Percentiles rank a stretch among this genome's conserved stretches.
These are phyloP conservation scores for Lithobates pipiens DNA, from an alignment of 2,797 vertebrate species.

Conservation along the genomic window DNA sequence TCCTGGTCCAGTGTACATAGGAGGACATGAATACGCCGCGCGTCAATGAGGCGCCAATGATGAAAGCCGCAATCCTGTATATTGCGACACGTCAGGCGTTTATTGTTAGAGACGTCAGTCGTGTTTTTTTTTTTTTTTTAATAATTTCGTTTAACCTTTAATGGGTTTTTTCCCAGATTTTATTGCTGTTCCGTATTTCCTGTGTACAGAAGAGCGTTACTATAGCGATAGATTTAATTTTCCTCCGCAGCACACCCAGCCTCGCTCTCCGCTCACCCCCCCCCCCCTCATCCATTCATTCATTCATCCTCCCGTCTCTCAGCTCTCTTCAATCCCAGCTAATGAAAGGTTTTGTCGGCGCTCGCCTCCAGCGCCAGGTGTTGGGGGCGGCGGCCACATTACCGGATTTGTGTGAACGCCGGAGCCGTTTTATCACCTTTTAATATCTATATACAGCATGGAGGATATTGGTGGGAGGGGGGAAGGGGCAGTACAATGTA, in stretches of 20 bases:
- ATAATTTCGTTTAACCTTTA: too few species aligned
- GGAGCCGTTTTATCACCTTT: not conserved
- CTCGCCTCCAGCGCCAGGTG: constrained; percentile 26
- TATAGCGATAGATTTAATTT: constrained; percentile 72
- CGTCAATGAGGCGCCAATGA: too few species aligned
- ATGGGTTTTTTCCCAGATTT: not conserved
- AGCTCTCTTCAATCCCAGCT: not conserved
- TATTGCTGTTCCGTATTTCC: not conserved
- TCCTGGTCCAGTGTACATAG: too few species aligned
- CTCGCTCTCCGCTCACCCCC: constrained; percentile 20
- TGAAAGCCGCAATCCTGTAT: too few species aligned
- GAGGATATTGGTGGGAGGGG: too few species aligned
- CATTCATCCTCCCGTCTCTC: constrained; percentile 52
- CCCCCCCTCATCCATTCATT: not conserved
- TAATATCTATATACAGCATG: too few species aligned
- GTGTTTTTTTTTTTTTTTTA: too few species aligned
- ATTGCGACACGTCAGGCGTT: too few species aligned
- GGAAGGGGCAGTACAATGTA: too few species aligned
- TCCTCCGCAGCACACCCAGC: constrained; percentile 53
- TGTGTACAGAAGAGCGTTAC: constrained; percentile 65
- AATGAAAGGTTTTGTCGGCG: constrained; percentile 17
- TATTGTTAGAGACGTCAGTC: too few species aligned
- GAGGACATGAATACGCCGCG: too few species aligned
- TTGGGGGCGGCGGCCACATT: constrained; percentile 23
- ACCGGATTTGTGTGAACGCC: not conserved